Evolutionary conservation across 2,888 invertebrate species (phyloP).

Genomic region (Disparrhopalites patrizii): DNA sequence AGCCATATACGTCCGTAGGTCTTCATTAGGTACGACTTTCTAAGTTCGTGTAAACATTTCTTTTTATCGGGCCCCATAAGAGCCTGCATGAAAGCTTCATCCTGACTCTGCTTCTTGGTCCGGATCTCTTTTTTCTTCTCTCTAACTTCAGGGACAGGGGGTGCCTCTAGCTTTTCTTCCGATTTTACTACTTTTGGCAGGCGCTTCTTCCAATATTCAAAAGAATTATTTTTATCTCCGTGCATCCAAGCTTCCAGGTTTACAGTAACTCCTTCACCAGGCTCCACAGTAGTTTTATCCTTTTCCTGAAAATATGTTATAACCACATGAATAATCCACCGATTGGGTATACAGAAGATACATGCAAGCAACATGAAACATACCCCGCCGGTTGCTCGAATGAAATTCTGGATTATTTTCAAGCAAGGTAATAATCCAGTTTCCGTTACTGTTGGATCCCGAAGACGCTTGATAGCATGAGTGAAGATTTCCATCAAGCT

Average conservation of each 20-base stretch:
- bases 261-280: conserved; percentile 63
- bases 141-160: neutral
- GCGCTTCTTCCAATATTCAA: conserved; percentile 66
- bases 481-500: conserved; percentile 85
- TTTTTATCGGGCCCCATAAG: conserved; percentile 15
- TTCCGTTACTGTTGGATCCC: conserved; percentile 82
- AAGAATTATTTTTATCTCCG: conserved; percentile 66
- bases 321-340: neutral
- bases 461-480: conserved; percentile 68
- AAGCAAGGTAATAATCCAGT: conserved; percentile 89
- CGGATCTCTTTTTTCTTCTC: conserved; percentile 7
- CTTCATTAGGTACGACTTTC: conserved; percentile 63
- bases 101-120: neutral
- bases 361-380: neutral
- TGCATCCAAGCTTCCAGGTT: conserved; percentile 70
- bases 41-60: conserved; percentile 49
- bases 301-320: conserved; percentile 49
- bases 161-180: conserved; percentile 7
- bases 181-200: conserved; percentile 51
- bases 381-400: conserved; percentile 52
- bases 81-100: conserved; percentile 27
- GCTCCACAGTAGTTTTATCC: conserved; percentile 57
- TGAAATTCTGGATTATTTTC: conserved; percentile 79
- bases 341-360: neutral
- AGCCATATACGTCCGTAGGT: conserved; percentile 73